These are phyloP conservation scores for Agelas oroides DNA, from an alignment of 37 sponge, comb jelly and placozoan species.

Conservation along the genomic window DNA sequence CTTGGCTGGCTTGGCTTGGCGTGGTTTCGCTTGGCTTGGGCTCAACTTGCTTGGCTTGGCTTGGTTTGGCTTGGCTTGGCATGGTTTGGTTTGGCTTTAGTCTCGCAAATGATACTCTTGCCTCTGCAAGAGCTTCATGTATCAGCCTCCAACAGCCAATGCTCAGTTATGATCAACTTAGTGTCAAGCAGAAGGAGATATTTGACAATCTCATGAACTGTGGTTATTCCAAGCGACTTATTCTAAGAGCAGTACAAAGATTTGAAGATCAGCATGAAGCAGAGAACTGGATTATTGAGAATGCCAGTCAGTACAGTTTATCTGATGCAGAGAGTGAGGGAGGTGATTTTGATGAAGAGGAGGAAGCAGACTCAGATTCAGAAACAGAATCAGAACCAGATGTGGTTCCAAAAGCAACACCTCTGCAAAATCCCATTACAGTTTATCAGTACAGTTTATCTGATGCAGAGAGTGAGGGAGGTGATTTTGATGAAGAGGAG, in stretches of 20 bases:
- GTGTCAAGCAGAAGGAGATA: conserved; percentile 1
- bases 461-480: conserved; percentile 6
- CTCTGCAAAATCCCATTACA: too few relatives aligned
- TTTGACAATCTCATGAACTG: conserved; percentile 11
- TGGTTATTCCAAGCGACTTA: background rate
- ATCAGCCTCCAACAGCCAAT: background rate
- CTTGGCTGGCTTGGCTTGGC: too few relatives aligned
- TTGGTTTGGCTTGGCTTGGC: too few relatives aligned
- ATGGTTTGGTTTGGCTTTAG: too few relatives aligned
- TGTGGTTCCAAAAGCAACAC: too few relatives aligned
- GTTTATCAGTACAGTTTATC: background rate
- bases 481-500: background rate
- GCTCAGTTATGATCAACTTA: conserved; percentile 19
- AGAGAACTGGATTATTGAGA: conserved; percentile 19
- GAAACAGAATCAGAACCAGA: too few relatives aligned
- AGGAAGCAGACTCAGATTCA: background rate
- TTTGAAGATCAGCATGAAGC: conserved; percentile 3
- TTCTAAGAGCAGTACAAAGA: conserved; percentile 30
- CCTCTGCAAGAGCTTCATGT: background rate
- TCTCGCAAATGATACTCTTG: background rate
- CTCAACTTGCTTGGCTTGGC: too few relatives aligned
- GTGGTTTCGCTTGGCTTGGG: too few relatives aligned
- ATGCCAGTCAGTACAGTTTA: conserved; percentile 8
- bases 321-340: background rate
- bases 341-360: background rate